These are phyloP conservation scores for Anableps anableps DNA, from an alignment of 2,797 vertebrate genomes.

Conservation along the genomic window DNA sequence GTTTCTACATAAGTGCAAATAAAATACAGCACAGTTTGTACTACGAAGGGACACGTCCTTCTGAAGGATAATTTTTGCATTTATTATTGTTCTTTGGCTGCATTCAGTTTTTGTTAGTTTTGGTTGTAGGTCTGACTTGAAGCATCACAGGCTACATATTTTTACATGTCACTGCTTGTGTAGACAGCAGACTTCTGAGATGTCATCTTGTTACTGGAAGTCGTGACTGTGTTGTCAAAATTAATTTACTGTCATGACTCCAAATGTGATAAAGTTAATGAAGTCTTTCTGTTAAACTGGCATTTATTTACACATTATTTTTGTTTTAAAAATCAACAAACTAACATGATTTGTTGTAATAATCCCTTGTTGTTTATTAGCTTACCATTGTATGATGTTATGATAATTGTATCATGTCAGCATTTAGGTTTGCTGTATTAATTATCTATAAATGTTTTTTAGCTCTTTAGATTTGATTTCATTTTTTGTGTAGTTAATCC, in stretches of 20 bases:
- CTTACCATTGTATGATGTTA: not conserved
- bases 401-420: not conserved
- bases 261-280: not conserved
- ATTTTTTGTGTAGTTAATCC: not conserved
- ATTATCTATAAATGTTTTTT: no score
- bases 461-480: not conserved
- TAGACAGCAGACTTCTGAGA: not conserved
- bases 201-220: slow-evolving; percentile 2
- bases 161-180: slow-evolving; percentile 19
- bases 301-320: not conserved
- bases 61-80: not conserved
- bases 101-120: not conserved
- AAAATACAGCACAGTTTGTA: slow-evolving; percentile 1
- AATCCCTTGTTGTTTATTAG: not conserved
- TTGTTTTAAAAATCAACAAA: not conserved
- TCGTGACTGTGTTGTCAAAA: not conserved
- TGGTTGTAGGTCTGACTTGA: not conserved
- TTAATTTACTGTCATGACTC: not conserved
- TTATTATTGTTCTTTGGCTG: not conserved
- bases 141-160: slow-evolving; percentile 12
- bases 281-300: not conserved
- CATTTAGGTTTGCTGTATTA: no score
- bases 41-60: not conserved
- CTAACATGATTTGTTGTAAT: not conserved
- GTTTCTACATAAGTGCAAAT: not conserved